These are phyloP conservation scores for Antheraea yamamai DNA, from an alignment of 2,888 invertebrate species.

Conservation along the genomic window DNA sequence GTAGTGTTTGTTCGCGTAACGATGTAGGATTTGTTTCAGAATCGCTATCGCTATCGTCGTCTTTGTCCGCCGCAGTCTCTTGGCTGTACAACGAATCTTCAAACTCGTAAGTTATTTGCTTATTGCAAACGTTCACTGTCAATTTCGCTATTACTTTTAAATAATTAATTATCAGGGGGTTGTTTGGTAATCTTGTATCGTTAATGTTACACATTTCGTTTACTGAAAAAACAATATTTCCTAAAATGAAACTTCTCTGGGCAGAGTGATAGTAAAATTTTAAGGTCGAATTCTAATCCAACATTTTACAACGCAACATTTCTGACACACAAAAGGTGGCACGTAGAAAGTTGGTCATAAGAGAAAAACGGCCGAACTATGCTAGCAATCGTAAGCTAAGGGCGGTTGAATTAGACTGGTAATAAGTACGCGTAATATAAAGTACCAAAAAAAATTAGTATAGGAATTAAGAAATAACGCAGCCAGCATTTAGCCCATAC, in stretches of 20 bases:
- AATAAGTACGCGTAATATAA: neutral
- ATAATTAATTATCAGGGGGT: slow-evolving; percentile 65
- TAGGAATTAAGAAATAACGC: too few species aligned
- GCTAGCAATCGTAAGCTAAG: neutral
- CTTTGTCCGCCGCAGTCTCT: slow-evolving; percentile 74
- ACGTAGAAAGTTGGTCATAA: neutral
- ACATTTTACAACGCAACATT: neutral
- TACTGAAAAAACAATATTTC: slow-evolving; percentile 53
- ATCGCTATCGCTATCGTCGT: slow-evolving; percentile 83
- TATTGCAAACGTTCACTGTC: slow-evolving; percentile 70
- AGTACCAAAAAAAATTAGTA: neutral
- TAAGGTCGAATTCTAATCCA: neutral
- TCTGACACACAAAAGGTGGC: neutral
- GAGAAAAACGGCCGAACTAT: neutral
- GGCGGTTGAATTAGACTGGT: neutral
- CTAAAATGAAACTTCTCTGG: neutral
- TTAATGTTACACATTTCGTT: slow-evolving; percentile 77
- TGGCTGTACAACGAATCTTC: slow-evolving; percentile 75
- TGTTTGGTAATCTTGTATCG: slow-evolving; percentile 80
- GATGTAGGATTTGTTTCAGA: slow-evolving; percentile 75
- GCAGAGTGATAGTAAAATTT: neutral
- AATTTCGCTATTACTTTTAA: slow-evolving; percentile 73
- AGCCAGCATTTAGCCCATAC: too few species aligned
- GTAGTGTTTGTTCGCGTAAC: slow-evolving; percentile 68
- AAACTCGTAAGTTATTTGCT: slow-evolving; percentile 69